Evolutionary conservation across 2,888 invertebrate species (phyloP).

Genomic region (Rhamphomyia laevipes): DNA sequence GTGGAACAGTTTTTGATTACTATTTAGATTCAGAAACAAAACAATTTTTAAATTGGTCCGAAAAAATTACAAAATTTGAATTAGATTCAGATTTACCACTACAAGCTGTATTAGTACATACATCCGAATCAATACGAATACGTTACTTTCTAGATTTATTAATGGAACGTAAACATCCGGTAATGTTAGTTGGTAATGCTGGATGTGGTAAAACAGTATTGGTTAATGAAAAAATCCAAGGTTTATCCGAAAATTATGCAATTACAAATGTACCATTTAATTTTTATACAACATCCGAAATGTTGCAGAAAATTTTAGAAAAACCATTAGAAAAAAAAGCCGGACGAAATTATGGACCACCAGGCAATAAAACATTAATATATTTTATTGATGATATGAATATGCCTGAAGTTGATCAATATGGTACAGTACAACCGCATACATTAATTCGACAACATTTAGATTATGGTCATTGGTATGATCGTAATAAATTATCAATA

Average conservation of each 20-base stretch:
- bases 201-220: conserved; percentile 91
- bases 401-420: conserved; percentile 85
- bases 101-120: conserved; percentile 87
- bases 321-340: conserved; percentile 95
- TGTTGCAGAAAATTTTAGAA: conserved; percentile 86
- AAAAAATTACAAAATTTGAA: conserved; percentile 80
- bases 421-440: conserved; percentile 94
- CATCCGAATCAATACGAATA: conserved; percentile 83
- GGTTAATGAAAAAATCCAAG: conserved; percentile 56
- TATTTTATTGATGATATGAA: conserved; percentile 98
- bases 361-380: conserved; percentile 83
- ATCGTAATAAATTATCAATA: conserved; percentile 71
- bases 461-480: conserved; percentile 93
- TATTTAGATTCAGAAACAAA: conserved; percentile 85
- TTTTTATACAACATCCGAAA: conserved; percentile 90
- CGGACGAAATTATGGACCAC: conserved; percentile 88
- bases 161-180: conserved; percentile 78
- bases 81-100: conserved; percentile 83
- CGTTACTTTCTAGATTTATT: conserved; percentile 80
- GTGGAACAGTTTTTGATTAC: conserved; percentile 91
- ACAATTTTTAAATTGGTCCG: conserved; percentile 81
- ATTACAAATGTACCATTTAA: conserved; percentile 90
- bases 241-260: conserved; percentile 72
- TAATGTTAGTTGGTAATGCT: conserved; percentile 89
- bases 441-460: conserved; percentile 90